These are phyloP conservation scores for Geococcyx californianus DNA, from an alignment of 2,113 vertebrate genomes.

Conservation along the genomic window DNA sequence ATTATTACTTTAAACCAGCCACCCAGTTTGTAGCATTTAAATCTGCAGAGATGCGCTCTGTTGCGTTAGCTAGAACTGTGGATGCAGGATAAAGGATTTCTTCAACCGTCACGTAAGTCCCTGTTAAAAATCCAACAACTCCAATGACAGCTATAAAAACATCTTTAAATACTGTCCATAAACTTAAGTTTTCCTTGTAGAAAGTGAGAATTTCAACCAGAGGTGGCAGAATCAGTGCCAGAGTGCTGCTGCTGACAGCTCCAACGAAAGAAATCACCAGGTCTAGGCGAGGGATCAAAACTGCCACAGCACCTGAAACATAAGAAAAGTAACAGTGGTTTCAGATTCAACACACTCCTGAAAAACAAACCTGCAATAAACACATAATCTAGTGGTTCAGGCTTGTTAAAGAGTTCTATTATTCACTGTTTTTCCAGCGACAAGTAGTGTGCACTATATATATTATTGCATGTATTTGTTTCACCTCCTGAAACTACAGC, in stretches of 20 bases:
- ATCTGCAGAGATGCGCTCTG: constrained; percentile 12
- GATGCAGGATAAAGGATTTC: constrained; percentile 82
- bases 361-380: not conserved
- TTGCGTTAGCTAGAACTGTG: not conserved
- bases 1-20: constrained; percentile 53
- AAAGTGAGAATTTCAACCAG: constrained; percentile 86
- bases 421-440: not conserved
- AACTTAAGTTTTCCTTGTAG: constrained; percentile 74
- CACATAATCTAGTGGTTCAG: not conserved
- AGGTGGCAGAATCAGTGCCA: constrained; percentile 86
- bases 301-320: constrained; percentile 76
- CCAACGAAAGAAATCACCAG: constrained; percentile 88
- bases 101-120: constrained; percentile 84
- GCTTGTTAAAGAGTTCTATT: not conserved
- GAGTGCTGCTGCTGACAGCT: constrained; percentile 86
- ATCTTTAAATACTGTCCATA: constrained; percentile 82
- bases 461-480: not conserved
- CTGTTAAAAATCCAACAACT: constrained; percentile 84
- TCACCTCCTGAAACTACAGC: not conserved
- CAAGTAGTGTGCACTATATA: not conserved
- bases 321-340: not conserved
- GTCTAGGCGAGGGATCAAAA: constrained; percentile 85
- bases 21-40: constrained; percentile 59
- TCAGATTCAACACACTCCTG: not conserved
- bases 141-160: constrained; percentile 81